These are phyloP conservation scores for Uloborus diversus DNA, from an alignment of 1,140 invertebrate species.

Conservation along the genomic window DNA sequence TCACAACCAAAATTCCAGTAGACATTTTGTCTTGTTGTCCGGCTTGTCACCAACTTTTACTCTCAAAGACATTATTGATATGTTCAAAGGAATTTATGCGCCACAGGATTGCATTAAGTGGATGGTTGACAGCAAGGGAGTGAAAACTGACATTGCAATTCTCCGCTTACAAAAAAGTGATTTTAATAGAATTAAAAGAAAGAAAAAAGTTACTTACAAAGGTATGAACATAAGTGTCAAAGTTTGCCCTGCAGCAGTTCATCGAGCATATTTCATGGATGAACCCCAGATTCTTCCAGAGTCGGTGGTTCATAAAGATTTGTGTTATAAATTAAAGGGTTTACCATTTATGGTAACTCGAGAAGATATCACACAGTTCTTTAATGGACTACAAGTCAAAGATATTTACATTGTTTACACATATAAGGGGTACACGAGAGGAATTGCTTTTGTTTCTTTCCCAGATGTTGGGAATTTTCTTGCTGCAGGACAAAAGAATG, in stretches of 20 bases:
- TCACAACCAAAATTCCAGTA: too few relatives aligned
- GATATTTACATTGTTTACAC: constrained; percentile 74
- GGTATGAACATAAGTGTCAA: constrained; percentile 61
- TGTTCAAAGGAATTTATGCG: constrained; percentile 81
- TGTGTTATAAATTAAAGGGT: constrained; percentile 72
- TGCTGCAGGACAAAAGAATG: constrained; percentile 60
- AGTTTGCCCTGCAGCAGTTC: constrained; percentile 21
- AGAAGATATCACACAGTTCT: constrained; percentile 79
- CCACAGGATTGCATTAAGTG: constrained; percentile 85
- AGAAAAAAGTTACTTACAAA: constrained; percentile 65
- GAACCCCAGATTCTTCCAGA: neutral
- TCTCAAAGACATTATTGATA: too few relatives aligned
- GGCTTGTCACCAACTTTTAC: too few relatives aligned
- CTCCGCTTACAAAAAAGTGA: constrained; percentile 76
- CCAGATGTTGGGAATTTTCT: constrained; percentile 72
- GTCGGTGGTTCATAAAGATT: too few relatives aligned
- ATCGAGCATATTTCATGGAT: neutral
- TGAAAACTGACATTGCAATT: constrained; percentile 75
- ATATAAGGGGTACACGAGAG: constrained; percentile 69
- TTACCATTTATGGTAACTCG: constrained; percentile 78
- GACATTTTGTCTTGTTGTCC: too few relatives aligned
- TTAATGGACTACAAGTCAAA: constrained; percentile 75
- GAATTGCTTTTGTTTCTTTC: constrained; percentile 78
- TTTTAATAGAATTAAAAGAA: constrained; percentile 74
- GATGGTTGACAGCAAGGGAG: constrained; percentile 81